Conservation (phyloP, 2,113 vertebrate species). For the Cebus imitator region DNA sequence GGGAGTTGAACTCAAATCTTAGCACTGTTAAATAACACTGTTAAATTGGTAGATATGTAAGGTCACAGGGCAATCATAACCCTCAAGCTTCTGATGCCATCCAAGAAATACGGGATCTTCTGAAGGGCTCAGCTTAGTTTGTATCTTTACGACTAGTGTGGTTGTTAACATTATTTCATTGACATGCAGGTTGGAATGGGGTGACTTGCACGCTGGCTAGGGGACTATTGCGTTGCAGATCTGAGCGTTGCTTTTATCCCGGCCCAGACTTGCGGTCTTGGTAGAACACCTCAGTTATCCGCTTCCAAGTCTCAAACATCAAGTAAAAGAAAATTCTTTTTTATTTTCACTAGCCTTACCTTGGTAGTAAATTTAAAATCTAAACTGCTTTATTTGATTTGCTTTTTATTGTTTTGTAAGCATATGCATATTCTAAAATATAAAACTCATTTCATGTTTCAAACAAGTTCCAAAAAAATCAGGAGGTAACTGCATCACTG, state of each 20-base stretch:
- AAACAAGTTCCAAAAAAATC: constrained; percentile 3
- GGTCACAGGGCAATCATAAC: neutral
- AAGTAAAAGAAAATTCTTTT: neutral
- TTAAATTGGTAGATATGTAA: neutral
- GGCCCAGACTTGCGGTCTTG: neutral
- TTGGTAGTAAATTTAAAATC: neutral
- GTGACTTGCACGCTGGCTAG: neutral
- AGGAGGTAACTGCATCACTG: neutral
- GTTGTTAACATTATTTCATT: neutral
- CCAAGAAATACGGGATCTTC: neutral
- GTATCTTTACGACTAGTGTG: neutral
- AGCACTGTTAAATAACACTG: neutral
- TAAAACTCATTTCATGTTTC: neutral
- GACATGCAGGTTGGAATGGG: neutral
- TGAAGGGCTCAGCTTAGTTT: neutral
- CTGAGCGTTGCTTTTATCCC: neutral
- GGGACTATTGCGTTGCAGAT: rapidly evolving
- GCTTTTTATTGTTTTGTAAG: constrained; percentile 9
- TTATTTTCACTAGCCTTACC: neutral
- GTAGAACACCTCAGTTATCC: neutral
- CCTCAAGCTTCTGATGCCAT: neutral
- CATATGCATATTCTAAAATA: neutral
- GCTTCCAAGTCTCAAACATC: constrained; percentile 1
- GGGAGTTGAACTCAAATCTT: neutral
- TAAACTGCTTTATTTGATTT: neutral